These are phyloP conservation scores for Aythya baeri DNA, from an alignment of 2,113 vertebrate genomes.

Conservation along the genomic window DNA sequence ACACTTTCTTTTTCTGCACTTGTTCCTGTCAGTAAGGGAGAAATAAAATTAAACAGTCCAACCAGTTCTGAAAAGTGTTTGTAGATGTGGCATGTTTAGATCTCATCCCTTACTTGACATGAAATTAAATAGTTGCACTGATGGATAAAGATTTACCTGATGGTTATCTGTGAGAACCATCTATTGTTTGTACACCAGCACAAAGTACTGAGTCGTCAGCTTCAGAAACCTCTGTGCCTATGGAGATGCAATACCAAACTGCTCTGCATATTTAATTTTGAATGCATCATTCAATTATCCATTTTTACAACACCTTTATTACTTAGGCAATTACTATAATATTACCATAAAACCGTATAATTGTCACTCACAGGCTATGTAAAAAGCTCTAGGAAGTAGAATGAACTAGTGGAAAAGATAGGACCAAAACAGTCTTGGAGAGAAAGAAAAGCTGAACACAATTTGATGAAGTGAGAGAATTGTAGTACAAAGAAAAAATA, in stretches of 20 bases:
- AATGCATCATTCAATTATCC: neutral
- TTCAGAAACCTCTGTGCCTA: neutral
- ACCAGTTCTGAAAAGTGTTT: neutral
- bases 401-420: neutral
- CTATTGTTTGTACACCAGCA: neutral
- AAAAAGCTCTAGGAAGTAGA: neutral
- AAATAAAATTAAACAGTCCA: neutral
- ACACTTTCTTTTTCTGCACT: neutral
- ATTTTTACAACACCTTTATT: neutral
- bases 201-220: neutral
- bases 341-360: neutral
- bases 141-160: neutral
- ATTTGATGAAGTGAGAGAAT: neutral
- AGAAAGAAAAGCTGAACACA: neutral
- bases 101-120: neutral
- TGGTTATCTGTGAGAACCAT: neutral
- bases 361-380: neutral
- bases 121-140: neutral
- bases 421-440: accelerated
- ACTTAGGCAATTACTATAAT: neutral
- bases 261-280: accelerated
- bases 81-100: neutral
- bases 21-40: neutral
- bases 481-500: neutral
- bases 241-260: neutral